A percentile compares a stretch with the other conserved stretches of the same genome.
phyloP scores from a whole-genome alignment of 1,140 invertebrate species.

The Camponotus pennsylvanicus region DNA sequence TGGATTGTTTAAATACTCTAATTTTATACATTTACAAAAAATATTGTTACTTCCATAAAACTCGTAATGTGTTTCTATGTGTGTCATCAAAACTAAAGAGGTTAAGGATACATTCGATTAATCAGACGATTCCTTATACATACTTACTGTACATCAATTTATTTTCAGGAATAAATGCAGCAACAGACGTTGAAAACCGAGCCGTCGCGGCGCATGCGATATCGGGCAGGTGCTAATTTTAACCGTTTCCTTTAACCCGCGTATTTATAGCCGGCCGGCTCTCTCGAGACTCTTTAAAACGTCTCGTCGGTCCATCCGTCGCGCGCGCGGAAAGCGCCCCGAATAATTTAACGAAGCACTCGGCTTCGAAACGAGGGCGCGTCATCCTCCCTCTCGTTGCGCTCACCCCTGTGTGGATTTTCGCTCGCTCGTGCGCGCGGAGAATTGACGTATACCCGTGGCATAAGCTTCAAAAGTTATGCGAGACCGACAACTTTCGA shows the following conservation, averaged over 20 bases:
- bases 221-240: constrained; percentile 76
- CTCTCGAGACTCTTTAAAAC: constrained; percentile 75
- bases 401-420: constrained; percentile 30
- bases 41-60: not conserved
- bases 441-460: constrained; percentile 47
- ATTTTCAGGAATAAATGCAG: constrained; percentile 27
- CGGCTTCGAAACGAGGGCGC: constrained; percentile 70
- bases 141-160: constrained; percentile 14
- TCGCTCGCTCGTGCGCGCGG: constrained; percentile 8
- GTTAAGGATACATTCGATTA: not conserved
- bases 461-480: constrained; percentile 45
- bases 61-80: not conserved
- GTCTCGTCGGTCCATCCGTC: constrained; percentile 75
- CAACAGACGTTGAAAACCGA: not conserved
- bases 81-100: not conserved
- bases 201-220: constrained; percentile 19
- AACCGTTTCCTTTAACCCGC: constrained; percentile 77
- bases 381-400: constrained; percentile 35
- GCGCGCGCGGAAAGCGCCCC: constrained; percentile 67
- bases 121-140: constrained; percentile 16
- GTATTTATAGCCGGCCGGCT: constrained; percentile 79
- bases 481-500: constrained; percentile 35
- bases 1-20: not conserved
- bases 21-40: not conserved
- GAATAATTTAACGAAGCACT: constrained; percentile 73